Evolutionary conservation across 1,140 invertebrate genomes (phyloP).

Genomic region (Cyclargus thomasi): DNA sequence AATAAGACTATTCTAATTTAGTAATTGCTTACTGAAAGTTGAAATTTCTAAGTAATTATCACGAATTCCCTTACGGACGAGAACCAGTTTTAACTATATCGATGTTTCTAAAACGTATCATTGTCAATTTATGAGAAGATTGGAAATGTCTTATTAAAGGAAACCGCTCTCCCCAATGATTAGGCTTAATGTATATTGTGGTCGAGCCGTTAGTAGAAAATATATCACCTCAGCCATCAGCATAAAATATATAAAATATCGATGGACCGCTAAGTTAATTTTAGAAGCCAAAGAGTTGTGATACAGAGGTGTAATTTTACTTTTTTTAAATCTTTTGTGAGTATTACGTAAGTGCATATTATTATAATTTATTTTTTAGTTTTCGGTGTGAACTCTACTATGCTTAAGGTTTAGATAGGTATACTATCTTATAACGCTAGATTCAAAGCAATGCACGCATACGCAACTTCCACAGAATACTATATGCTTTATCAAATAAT

Average conservation of each 20-base stretch:
- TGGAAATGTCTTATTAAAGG: background rate
- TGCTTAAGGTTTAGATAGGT: too few species aligned
- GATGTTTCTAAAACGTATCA: background rate
- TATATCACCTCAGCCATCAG: conserved; percentile 19
- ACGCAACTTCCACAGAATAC: too few species aligned
- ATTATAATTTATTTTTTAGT: too few species aligned
- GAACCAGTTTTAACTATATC: background rate
- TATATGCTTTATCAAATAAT: too few species aligned
- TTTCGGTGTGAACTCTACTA: too few species aligned
- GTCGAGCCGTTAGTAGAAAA: conserved; percentile 8
- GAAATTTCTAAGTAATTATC: background rate
- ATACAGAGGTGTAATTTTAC: background rate
- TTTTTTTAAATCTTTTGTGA: too few species aligned
- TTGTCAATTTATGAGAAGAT: conserved; percentile 4
- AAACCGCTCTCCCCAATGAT: conserved; percentile 5
- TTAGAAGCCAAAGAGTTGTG: conserved; percentile 16
- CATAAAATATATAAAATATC: conserved; percentile 35
- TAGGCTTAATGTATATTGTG: conserved; percentile 14
- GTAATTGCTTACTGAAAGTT: background rate
- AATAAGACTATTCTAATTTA: background rate
- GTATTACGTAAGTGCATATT: too few species aligned
- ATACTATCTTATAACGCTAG: too few species aligned
- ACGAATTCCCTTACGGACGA: background rate
- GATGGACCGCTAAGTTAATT: conserved; percentile 28
- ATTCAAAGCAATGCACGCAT: too few species aligned